A percentile compares a stretch with the other conserved stretches of the same genome.
phyloP scores from a whole-genome alignment of 2,797 vertebrate genomes.

The Tapera naevia region DNA sequence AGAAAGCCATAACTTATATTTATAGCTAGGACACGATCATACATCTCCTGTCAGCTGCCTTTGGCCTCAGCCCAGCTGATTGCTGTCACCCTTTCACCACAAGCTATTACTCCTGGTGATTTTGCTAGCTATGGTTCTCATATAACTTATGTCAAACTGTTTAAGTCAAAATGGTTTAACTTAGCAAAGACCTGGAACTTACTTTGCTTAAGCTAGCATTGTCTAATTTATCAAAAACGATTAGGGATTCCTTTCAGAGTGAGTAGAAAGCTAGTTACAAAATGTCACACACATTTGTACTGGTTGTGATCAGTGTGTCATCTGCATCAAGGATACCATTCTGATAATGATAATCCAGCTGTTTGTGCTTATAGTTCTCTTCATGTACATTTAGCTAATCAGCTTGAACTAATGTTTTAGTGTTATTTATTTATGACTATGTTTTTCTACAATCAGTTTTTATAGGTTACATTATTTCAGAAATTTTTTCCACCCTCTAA shows the following conservation, averaged over 20 bases:
- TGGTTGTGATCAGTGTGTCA: not conserved
- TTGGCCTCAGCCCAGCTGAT: not conserved
- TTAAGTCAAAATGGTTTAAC: not conserved
- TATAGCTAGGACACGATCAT: not conserved
- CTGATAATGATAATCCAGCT: not conserved
- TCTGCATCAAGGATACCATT: not conserved
- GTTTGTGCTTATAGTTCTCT: not conserved
- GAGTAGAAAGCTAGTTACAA: not conserved
- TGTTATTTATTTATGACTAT: not conserved
- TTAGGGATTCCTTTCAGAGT: not conserved
- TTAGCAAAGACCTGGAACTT: not conserved
- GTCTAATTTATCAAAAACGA: not conserved
- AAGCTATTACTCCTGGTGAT: not conserved
- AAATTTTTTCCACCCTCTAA: not conserved
- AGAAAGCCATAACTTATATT: not conserved
- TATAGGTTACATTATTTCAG: not conserved
- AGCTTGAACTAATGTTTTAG: not conserved
- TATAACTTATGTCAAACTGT: not conserved
- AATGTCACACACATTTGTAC: accelerated
- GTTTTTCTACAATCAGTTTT: not conserved
- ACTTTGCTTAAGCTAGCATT: not conserved
- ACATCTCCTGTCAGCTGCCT: not conserved
- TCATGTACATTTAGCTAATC: not conserved
- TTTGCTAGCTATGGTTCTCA: not conserved
- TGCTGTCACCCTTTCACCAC: not conserved